These are phyloP conservation scores for Heliconius eleuchia DNA, from an alignment of 1,140 invertebrate species.

Conservation along the genomic window DNA sequence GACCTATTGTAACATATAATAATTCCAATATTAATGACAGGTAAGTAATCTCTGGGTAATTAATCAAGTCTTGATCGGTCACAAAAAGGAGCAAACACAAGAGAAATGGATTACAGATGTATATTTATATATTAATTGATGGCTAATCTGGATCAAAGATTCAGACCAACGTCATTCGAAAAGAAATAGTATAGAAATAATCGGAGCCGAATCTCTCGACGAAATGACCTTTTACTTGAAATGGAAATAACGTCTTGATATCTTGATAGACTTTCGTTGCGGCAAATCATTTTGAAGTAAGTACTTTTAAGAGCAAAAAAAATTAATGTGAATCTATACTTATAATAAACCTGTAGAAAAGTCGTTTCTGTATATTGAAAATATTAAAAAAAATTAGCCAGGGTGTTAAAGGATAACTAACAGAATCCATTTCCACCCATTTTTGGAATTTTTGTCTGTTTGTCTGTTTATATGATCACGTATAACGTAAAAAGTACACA, in stretches of 20 bases:
- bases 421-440: too few species aligned
- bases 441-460: too few species aligned
- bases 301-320: not conserved
- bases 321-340: too few species aligned
- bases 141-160: slow-evolving; percentile 43
- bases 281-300: not conserved
- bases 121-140: slow-evolving; percentile 20
- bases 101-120: slow-evolving; percentile 22
- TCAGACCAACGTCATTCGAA: slow-evolving; percentile 43
- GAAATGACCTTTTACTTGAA: slow-evolving; percentile 64
- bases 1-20: slow-evolving; percentile 49
- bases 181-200: slow-evolving; percentile 54
- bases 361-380: too few species aligned
- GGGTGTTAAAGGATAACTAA: too few species aligned
- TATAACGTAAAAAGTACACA: too few species aligned
- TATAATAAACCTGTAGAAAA: too few species aligned
- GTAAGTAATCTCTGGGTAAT: not conserved
- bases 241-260: slow-evolving; percentile 60
- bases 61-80: not conserved
- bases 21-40: not conserved
- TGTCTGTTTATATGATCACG: too few species aligned
- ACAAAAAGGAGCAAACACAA: not conserved
- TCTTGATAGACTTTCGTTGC: slow-evolving; percentile 26
- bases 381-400: too few species aligned
- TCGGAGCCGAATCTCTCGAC: slow-evolving; percentile 48